Base-by-base conservation (phyloP, 2,113 vertebrate species). In the Speoplatyrhinus poulsoni region DNA sequence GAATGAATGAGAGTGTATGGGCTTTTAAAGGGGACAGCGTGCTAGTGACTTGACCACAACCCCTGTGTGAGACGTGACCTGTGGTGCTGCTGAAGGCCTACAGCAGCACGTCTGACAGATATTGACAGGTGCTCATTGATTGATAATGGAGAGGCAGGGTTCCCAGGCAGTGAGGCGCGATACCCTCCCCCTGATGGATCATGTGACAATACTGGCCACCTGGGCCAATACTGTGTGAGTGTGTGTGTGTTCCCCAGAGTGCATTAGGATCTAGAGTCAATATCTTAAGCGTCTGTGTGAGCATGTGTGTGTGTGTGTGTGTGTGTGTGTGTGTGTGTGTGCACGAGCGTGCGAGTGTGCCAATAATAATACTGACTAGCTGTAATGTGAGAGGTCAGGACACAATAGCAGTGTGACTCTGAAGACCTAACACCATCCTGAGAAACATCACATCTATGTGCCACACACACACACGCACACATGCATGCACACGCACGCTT, bases 321-420 rank as follows among this genome's bases (percentile, higher is more conserved):
- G 19, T 19, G 19, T 19, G 55, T 57, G 55, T 57, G 55, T 57
- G 47, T 52, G 61, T 67, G 65, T 63, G 61, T 33, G 12, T 57
- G 53, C 71, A 68, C 65, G 65, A 52, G 71, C 66, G 70, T 41
- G 71, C 71, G 62, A 66, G 62, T 62, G 66, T 61, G 53, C 49
- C 13, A 57, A 46, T 72, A 26, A 75, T 70, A 76, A 68, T 89
- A 89, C 84, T 90, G 84, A 87, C 82, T 60, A 54, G 64, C 62
- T 84, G 84, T 88, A 89, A 87, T 80, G 80, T 75, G 81, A 87
- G 77, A 80, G 80, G 71, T 87, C 79, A 73, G 62, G 59, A 80
- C 75, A 89, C 86, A 90, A 89, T 82, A 78, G 85, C 79, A 75
- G 73, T 79, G 73, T 76, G 49, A 78, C 84, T 88, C 80, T 85